Conservation (phyloP, 2,113 vertebrate species). For the Aspidoscelis tigris region DNA sequence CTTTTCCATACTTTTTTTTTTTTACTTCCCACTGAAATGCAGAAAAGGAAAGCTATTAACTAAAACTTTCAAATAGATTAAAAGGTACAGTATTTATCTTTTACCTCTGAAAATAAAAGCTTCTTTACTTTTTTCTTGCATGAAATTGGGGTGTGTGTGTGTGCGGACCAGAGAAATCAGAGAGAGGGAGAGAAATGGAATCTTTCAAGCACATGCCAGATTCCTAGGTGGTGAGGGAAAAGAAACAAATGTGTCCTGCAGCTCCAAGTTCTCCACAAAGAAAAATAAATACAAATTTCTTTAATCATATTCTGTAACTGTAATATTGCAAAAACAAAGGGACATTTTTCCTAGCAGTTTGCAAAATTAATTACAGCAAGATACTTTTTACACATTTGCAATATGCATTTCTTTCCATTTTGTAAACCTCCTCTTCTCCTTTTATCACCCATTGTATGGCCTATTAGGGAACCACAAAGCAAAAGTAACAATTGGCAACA, state of each 20-base stretch:
- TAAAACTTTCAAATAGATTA: not conserved
- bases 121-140: not conserved
- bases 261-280: not conserved
- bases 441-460: not conserved
- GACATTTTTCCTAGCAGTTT: not conserved
- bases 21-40: not conserved
- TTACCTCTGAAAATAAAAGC: not conserved
- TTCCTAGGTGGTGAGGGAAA: slow-evolving; percentile 21
- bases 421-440: not conserved
- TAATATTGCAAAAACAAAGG: not conserved
- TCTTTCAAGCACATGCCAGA: slow-evolving; percentile 22
- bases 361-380: not conserved
- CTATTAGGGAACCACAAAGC: not conserved
- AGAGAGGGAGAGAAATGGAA: not conserved
- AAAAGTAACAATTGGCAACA: not conserved
- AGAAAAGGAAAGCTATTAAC: not conserved
- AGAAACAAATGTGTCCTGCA: not conserved
- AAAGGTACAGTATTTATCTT: not conserved
- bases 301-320: slow-evolving; percentile 1
- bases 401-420: not conserved
- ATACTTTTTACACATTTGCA: not conserved
- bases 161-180: not conserved
- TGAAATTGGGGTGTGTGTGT: not conserved
- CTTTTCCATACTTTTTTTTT: not conserved
- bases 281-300: not conserved